A percentile compares a stretch with the other conserved stretches of the same genome.
phyloP scores from a whole-genome alignment of 2,888 invertebrate species.

The Lasioglossum villosulum region DNA sequence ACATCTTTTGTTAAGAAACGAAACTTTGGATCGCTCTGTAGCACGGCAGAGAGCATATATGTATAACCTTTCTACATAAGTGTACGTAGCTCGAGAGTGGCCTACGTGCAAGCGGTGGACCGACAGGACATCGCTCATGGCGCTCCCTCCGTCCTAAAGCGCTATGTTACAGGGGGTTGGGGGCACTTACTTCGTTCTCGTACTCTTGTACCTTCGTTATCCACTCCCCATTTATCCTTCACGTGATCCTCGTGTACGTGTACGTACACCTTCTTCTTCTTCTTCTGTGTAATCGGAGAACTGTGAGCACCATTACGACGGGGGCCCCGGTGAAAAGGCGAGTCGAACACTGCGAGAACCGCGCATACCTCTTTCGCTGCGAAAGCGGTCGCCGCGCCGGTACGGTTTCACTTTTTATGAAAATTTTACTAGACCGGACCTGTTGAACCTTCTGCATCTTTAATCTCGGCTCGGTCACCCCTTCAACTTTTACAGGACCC shows the following conservation, averaged over 20 bases:
- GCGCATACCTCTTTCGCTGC: conserved; percentile 46
- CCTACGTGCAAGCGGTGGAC: conserved; percentile 75
- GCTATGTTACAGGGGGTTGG: conserved; percentile 71
- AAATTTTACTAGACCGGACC: conserved; percentile 61
- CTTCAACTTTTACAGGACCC: conserved; percentile 24
- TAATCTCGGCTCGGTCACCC: neutral
- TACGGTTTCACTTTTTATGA: conserved; percentile 59
- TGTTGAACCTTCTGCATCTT: conserved; percentile 57
- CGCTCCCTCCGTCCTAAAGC: conserved; percentile 76
- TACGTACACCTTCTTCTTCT: conserved; percentile 62
- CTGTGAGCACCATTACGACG: conserved; percentile 77
- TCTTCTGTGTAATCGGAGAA: conserved; percentile 79
- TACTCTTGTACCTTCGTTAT: conserved; percentile 83
- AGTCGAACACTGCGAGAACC: conserved; percentile 57
- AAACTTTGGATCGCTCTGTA: conserved; percentile 56
- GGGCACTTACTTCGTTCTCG: conserved; percentile 78
- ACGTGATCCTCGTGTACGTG: conserved; percentile 69
- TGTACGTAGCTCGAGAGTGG: conserved; percentile 55
- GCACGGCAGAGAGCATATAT: conserved; percentile 26
- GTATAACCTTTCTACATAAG: conserved; percentile 20
- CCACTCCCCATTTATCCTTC: conserved; percentile 81
- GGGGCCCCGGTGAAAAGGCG: conserved; percentile 58
- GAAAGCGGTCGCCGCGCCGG: conserved; percentile 35
- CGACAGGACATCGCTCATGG: conserved; percentile 81
- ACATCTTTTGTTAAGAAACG: neutral